Conservation (phyloP, 35 echinoderm and acorn worm genomes). For the Strongylocentrotus purpuratus region DNA sequence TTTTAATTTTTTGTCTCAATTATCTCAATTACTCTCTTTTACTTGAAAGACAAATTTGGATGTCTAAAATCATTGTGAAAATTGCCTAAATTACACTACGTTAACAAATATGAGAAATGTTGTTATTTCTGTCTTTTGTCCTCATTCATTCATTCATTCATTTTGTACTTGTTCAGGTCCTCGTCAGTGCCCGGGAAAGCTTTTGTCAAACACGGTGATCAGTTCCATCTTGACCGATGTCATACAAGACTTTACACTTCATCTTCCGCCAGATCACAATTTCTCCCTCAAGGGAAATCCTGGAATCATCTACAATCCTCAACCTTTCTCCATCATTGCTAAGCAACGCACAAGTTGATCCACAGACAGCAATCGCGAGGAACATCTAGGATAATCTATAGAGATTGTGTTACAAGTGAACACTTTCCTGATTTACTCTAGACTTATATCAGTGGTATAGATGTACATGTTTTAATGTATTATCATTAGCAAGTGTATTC, state of each 20-base stretch:
- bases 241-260: not conserved
- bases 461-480: too few species aligned
- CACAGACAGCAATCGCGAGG: not conserved
- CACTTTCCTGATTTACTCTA: too few species aligned
- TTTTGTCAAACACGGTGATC: not conserved
- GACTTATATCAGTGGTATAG: too few species aligned
- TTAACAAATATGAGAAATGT: not conserved
- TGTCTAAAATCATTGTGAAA: not conserved
- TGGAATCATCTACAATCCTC: slow-evolving; percentile 35
- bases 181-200: slow-evolving; percentile 30
- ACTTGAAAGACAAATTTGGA: not conserved
- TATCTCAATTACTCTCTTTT: too few species aligned
- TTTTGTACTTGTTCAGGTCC: slow-evolving; percentile 18
- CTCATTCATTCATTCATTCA: too few species aligned
- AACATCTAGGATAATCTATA: too few species aligned
- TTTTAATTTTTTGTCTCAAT: not conserved
- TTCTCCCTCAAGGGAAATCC: not conserved
- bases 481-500: too few species aligned
- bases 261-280: not conserved
- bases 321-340: slow-evolving; percentile 5
- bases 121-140: not conserved
- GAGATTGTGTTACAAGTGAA: too few species aligned
- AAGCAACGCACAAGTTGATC: not conserved
- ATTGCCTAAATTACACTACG: not conserved
- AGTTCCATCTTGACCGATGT: not conserved